phyloP scores from a whole-genome alignment of 2,888 invertebrate genomes.

The Eupithecia subumbrata region DNA sequence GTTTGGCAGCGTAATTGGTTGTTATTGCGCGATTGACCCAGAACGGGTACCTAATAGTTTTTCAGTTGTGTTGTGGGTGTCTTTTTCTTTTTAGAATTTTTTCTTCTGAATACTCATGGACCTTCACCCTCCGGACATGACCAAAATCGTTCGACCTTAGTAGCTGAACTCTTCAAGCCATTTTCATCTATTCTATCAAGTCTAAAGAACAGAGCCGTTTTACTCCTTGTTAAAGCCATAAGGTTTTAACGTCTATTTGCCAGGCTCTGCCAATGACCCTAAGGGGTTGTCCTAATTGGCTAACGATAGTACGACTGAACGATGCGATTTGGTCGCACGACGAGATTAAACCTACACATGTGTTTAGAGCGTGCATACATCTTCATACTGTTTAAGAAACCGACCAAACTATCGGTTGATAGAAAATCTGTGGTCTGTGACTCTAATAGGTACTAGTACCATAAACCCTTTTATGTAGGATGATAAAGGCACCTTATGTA shows the following conservation, averaged over 20 bases:
- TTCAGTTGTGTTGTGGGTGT: background rate
- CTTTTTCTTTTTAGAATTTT: background rate
- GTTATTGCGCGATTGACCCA: constrained; percentile 17
- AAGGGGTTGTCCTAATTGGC: too few species aligned
- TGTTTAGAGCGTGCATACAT: too few species aligned
- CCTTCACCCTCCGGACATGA: background rate
- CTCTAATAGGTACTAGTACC: background rate
- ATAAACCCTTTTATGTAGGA: background rate
- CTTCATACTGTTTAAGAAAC: too few species aligned
- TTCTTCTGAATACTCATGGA: background rate
- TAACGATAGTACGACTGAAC: too few species aligned
- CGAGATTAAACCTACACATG: too few species aligned
- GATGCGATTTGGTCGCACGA: too few species aligned
- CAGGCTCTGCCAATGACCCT: background rate
- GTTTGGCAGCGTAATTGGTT: constrained; percentile 7
- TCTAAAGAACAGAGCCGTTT: background rate
- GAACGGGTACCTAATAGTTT: constrained; percentile 2
- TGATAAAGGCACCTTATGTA: background rate
- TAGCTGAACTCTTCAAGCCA: background rate
- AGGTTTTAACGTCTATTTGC: background rate
- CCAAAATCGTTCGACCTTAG: background rate
- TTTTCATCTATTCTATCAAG: background rate
- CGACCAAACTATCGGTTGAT: too few species aligned
- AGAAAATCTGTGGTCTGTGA: too few species aligned
- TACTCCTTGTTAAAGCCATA: background rate